phyloP scores from a whole-genome alignment of 2,113 vertebrate species.

The Osmerus eperlanus region DNA sequence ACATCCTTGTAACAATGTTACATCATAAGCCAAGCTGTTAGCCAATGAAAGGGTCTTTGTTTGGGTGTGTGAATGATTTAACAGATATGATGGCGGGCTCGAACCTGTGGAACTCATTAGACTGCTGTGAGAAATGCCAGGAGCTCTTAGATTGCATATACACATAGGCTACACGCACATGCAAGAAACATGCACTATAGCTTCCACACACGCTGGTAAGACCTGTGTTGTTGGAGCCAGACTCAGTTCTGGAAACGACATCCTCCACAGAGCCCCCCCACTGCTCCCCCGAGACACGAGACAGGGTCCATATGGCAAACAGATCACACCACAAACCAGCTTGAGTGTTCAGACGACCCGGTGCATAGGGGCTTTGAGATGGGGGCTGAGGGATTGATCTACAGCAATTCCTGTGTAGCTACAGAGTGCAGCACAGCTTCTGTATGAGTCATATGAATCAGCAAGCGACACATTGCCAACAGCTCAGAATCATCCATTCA shows the following conservation, averaged over 20 bases:
- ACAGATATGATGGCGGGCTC: neutral
- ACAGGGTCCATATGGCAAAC: constrained; percentile 36
- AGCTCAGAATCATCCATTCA: no score
- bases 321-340: constrained; percentile 31
- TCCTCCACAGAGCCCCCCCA: neutral
- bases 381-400: neutral
- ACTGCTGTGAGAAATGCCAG: neutral
- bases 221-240: constrained; percentile 6
- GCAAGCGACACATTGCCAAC: no score
- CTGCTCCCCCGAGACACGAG: constrained; percentile 2
- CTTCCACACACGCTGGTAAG: neutral
- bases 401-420: neutral
- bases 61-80: neutral
- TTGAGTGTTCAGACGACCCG: constrained; percentile 25
- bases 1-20: no score
- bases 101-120: constrained; percentile 3
- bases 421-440: neutral
- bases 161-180: neutral
- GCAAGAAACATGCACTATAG: neutral
- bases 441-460: no score
- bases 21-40: no score
- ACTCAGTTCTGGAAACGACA: constrained; percentile 1
- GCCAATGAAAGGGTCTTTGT: no score
- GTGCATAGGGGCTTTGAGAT: neutral
- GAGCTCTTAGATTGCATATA: neutral